These are phyloP conservation scores for Hypomesus transpacificus DNA, from an alignment of 2,113 vertebrate species.

Conservation along the genomic window DNA sequence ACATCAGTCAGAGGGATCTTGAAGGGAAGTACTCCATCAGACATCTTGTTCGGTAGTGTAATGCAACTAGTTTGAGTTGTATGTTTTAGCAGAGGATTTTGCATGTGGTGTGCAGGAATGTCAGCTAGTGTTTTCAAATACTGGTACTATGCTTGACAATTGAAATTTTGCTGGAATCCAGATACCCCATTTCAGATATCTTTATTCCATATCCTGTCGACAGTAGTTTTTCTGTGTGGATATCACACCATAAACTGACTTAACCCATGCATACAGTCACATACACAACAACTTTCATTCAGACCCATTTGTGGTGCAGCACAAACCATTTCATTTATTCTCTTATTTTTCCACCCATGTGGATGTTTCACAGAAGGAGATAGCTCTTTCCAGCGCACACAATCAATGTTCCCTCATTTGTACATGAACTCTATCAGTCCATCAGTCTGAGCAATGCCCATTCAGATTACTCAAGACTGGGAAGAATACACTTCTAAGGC, in stretches of 20 bases:
- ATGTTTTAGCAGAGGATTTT: background rate
- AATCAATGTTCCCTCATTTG: conserved; percentile 68
- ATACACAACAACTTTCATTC: background rate
- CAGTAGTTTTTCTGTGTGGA: too few relatives aligned
- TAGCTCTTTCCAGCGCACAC: conserved; percentile 64
- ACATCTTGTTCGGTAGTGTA: background rate
- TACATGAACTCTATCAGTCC: conserved; percentile 58
- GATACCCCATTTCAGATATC: too few relatives aligned
- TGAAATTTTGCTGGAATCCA: too few relatives aligned
- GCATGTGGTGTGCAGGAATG: background rate
- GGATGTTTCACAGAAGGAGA: conserved; percentile 56
- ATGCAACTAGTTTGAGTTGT: background rate
- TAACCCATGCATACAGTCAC: background rate
- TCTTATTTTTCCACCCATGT: conserved; percentile 63
- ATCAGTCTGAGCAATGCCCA: conserved; percentile 35
- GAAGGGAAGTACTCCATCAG: conserved; percentile 1
- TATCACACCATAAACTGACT: too few relatives aligned
- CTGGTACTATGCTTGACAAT: too few relatives aligned
- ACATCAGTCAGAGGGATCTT: background rate
- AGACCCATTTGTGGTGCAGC: conserved; percentile 17
- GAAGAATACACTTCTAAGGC: conserved; percentile 46
- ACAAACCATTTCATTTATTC: conserved; percentile 26
- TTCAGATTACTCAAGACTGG: conserved; percentile 51
- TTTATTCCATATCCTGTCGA: too few relatives aligned
- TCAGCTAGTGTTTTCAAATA: too few relatives aligned